Evolutionary conservation across 1,140 invertebrate genomes (phyloP), one percentile per base, ranked within the genome.

Genomic region (Caenorhabditis latens): DNA sequence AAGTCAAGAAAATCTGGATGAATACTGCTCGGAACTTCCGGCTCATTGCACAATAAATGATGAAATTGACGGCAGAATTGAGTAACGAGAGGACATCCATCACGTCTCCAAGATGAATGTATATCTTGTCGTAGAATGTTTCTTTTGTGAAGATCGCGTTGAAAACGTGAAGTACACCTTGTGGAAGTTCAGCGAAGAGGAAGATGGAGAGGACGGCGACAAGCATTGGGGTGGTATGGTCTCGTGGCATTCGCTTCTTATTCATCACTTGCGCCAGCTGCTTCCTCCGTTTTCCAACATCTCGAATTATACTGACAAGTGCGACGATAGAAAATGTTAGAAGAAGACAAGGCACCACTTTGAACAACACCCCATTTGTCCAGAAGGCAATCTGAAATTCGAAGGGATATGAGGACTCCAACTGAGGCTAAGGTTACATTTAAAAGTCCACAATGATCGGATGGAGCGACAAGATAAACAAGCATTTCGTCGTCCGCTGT

Each of bases 21-120:
- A 92, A 98, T 0, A 96, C 97, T 65, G 95, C 94, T 16, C 97
- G 94, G 93, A 98, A 98, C 94, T 97, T 96, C 67, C 96, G 94
- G 58, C 96, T 97, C 97, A 98, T 98, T 43, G 95, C 95, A 89
- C 97, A 98, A 92, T 98, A 98, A 8, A 98, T 94, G 61, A 98
- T 95, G 92, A 98, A 98, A 92, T 97, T 98, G 61, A 98, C 95
- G 9, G 96, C 95, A 8, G 96, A 96, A 93, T 98, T 98, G 83
- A 98, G 93, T 6, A 98, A 93, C 0, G 97, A 97, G 83, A 98
- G 93, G 24, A 97, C 95, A 92, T 98, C 97, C 95, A 97, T 96
- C 11, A 98, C 90, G 92, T 97, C 96, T 0, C 96, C 96, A 79
- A 97, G 95, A 82, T 93, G 92, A 11, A 93, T 89, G 90, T 94